Evolutionary conservation across 1,140 invertebrate species (phyloP).

Genomic region (Lepidurus packardi): DNA sequence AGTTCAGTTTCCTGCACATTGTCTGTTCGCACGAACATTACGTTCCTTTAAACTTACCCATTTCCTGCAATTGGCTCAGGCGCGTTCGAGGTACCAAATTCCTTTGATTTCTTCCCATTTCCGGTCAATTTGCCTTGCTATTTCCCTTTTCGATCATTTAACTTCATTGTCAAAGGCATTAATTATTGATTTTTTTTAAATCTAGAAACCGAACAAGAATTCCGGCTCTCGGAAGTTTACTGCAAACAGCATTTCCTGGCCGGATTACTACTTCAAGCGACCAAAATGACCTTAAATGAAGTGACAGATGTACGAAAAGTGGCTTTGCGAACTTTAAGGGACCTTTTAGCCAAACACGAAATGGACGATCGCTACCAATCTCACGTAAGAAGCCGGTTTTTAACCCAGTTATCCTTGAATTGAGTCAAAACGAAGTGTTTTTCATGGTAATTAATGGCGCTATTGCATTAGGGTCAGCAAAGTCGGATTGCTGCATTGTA

Average conservation of each 20-base stretch:
- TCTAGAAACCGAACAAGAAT: slow-evolving; percentile 49
- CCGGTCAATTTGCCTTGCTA: slow-evolving; percentile 25
- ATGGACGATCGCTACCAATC: slow-evolving; percentile 78
- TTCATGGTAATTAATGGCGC: slow-evolving; percentile 32
- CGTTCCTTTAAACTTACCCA: slow-evolving; percentile 76
- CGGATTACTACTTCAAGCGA: slow-evolving; percentile 64
- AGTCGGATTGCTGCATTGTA: slow-evolving; percentile 82
- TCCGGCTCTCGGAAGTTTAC: slow-evolving; percentile 67
- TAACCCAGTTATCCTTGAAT: neutral
- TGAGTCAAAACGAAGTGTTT: neutral
- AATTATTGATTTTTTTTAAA: slow-evolving; percentile 16
- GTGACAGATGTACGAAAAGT: slow-evolving; percentile 68
- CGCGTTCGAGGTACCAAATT: slow-evolving; percentile 35
- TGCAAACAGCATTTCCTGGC: slow-evolving; percentile 83
- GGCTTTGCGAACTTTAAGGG: slow-evolving; percentile 71
- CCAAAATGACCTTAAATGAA: slow-evolving; percentile 74
- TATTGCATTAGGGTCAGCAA: slow-evolving; percentile 59
- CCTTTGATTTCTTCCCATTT: slow-evolving; percentile 35
- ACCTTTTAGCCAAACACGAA: slow-evolving; percentile 87
- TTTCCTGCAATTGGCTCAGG: slow-evolving; percentile 50
- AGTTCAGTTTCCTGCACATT: slow-evolving; percentile 82
- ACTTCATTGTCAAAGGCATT: slow-evolving; percentile 1
- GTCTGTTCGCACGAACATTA: slow-evolving; percentile 92
- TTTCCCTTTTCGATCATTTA: neutral
- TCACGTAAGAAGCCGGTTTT: slow-evolving; percentile 44